phyloP scores from a whole-genome alignment of 2,113 vertebrate species.

The Calypte anna region DNA sequence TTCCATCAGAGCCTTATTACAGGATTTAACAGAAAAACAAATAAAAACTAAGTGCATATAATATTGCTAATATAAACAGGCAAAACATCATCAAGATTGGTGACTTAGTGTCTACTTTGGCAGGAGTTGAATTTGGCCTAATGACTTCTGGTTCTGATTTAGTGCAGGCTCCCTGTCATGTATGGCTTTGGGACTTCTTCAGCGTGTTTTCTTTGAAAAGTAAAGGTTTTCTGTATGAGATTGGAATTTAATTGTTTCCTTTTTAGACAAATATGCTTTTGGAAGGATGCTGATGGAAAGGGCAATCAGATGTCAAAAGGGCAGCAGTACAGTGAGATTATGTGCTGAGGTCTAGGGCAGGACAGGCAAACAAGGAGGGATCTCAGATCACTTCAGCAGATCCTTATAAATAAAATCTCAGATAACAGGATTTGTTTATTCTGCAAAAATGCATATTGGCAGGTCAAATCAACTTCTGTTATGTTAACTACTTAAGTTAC shows the following conservation, averaged over 20 bases:
- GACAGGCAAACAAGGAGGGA: constrained; percentile 69
- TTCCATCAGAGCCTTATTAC: neutral
- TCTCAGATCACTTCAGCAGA: constrained; percentile 58
- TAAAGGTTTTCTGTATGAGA: constrained; percentile 69
- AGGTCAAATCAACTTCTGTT: constrained; percentile 71
- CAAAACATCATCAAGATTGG: neutral
- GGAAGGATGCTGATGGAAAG: constrained; percentile 78
- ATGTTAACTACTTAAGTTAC: constrained; percentile 70
- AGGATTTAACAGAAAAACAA: constrained; percentile 44
- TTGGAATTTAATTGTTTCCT: constrained; percentile 85
- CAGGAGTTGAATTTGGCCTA: neutral
- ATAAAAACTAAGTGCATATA: constrained; percentile 18
- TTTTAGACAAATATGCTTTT: constrained; percentile 83
- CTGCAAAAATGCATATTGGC: constrained; percentile 40
- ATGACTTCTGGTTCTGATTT: constrained; percentile 46
- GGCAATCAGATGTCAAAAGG: constrained; percentile 72
- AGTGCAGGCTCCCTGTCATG: neutral
- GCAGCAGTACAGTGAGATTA: constrained; percentile 72
- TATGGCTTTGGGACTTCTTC: neutral
- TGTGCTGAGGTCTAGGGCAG: constrained; percentile 60
- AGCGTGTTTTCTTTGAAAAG: constrained; percentile 76
- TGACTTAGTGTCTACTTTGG: constrained; percentile 7
- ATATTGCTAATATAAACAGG: neutral
- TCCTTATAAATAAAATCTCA: constrained; percentile 69
- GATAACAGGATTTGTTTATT: constrained; percentile 70